Evolutionary conservation across 1,140 invertebrate species (phyloP), one percentile per base, ranked within the genome.

Genomic region (Zaprionus nigranus): DNA sequence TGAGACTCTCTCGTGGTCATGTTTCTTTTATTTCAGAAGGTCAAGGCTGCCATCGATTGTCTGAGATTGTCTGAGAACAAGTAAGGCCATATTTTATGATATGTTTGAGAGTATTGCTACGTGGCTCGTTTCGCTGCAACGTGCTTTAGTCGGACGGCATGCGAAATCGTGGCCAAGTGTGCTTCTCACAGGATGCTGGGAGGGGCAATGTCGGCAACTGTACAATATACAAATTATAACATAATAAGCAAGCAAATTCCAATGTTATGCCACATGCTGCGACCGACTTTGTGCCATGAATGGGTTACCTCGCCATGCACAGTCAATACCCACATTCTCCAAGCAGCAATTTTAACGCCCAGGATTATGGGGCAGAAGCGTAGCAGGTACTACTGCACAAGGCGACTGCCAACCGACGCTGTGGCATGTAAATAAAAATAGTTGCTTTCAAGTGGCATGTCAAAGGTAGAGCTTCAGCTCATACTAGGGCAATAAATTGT

Each of bases 341-440:
- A 26, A 40, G 61, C 28, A 54, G 61, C 15, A 54, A 28, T 20
- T 64, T 12, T 17, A 26, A 63, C 22, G 46, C 34, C 53, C 17
- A 58, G 49, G 54, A 51, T 65, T 63, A 70, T 57, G 49, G 17
- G 49, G 49, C 61, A 69, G 17, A 26, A 43, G 28, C 36, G 26
- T 51, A 49, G 12, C 49, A 22, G 49, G 20, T 28, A n/a, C 17
- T 28, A n/a, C 17, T 13, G 51, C 49, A 20, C 2, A 5, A 9
- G 22, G 24, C 49, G 40, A 46, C 20, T 24, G 15, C 3, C 49
- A 58, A 28, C n/a, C 30, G 30, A 34, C 24, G 59, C 54, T 51
- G 38, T 57, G 64, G 71, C 57, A 61, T 74, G 65, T 49, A 74
- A 74, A 61, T 74, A 67, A 34, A 66, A 66, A 73, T 73, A 58